Percentiles rank a stretch among this genome's conserved stretches.
Conservation (phyloP, 2,888 invertebrate species). For the Agriopis aurantiaria region DNA sequence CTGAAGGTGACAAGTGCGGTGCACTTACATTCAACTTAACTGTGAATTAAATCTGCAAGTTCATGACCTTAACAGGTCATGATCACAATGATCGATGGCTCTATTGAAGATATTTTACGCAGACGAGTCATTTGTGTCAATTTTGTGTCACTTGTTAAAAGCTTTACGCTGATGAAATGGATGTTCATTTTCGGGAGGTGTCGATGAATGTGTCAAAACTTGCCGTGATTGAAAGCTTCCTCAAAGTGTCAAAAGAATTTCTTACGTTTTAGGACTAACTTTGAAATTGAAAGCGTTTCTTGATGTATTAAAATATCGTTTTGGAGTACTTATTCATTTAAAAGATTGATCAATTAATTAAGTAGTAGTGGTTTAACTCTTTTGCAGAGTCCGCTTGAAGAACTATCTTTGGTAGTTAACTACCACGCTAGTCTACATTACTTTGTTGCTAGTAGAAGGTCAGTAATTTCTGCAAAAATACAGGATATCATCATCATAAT, state of each 20-base stretch:
- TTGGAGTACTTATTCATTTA: not conserved
- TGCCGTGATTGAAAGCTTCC: conserved; percentile 36
- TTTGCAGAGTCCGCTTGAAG: no score
- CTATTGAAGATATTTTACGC: conserved; percentile 9
- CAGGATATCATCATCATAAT: no score
- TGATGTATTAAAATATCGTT: not conserved
- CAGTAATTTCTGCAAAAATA: no score
- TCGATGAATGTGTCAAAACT: conserved; percentile 35
- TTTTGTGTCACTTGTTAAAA: conserved; percentile 30
- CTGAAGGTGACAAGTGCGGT: conserved; percentile 18
- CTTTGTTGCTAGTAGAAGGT: no score
- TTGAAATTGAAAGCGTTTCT: conserved; percentile 22
- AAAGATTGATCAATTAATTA: no score
- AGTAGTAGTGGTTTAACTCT: no score
- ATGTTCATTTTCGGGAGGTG: conserved; percentile 33
- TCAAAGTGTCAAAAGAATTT: conserved; percentile 31
- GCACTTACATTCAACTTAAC: conserved; percentile 1
- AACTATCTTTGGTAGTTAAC: no score
- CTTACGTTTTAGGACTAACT: conserved; percentile 14
- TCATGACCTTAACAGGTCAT: conserved; percentile 2
- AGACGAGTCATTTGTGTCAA: conserved; percentile 27
- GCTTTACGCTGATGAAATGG: conserved; percentile 27
- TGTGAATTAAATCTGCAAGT: conserved; percentile 2
- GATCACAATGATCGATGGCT: conserved; percentile 14
- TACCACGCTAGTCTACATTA: no score